Conservation (phyloP, 2,113 vertebrate genomes). For the Columba livia region DNA sequence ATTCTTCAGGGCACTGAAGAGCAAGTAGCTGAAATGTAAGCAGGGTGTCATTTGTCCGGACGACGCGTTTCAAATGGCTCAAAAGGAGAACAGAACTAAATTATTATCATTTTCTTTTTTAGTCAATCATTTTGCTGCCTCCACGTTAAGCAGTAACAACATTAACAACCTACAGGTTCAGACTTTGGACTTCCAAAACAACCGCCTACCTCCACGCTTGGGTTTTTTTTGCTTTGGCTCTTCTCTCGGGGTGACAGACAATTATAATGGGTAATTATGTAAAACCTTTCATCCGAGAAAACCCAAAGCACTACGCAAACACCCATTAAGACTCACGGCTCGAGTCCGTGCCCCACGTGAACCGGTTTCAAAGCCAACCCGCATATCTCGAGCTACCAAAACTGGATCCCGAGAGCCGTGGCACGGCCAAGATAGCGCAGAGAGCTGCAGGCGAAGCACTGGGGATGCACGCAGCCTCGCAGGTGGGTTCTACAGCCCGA, state of each 20-base stretch:
- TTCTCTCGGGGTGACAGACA: conserved; percentile 28
- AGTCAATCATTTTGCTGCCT: background rate
- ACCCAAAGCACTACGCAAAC: background rate
- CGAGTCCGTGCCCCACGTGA: background rate
- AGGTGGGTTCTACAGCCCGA: background rate
- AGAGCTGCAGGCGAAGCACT: background rate
- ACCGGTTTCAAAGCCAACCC: background rate
- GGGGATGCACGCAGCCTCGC: background rate
- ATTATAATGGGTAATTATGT: conserved; percentile 40
- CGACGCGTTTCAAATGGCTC: background rate
- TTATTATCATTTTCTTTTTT: background rate
- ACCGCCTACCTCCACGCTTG: background rate
- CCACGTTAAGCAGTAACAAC: background rate
- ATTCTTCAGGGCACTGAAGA: background rate
- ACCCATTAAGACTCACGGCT: background rate
- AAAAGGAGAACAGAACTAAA: background rate
- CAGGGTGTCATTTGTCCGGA: background rate
- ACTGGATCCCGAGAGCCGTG: background rate
- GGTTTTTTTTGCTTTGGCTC: background rate
- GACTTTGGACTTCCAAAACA: background rate
- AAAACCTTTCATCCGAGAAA: conserved; percentile 53
- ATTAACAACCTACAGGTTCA: background rate
- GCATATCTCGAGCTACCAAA: background rate
- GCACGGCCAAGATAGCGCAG: background rate
- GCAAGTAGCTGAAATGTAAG: background rate